A percentile compares a stretch with the other conserved stretches of the same genome.
Evolutionary conservation across 30 jellyfish, hydroid and myxozoan genomes (phyloP).

Genomic region (Haliclystus octoradiatus): DNA sequence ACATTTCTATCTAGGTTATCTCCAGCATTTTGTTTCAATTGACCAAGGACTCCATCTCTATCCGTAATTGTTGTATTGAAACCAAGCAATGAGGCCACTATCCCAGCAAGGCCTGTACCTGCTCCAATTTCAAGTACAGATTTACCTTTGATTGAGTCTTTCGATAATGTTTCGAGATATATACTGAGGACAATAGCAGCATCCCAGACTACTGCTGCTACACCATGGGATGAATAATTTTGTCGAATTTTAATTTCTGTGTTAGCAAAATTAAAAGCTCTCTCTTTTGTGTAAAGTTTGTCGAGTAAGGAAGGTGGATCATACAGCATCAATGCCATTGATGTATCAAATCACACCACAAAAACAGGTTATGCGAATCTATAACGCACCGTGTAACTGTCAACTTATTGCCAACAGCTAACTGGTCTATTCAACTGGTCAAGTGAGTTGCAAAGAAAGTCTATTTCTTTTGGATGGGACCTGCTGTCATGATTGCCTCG

Average conservation of each 20-base stretch:
- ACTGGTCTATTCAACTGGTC: too few relatives aligned
- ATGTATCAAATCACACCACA: too few relatives aligned
- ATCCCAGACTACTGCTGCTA: slow-evolving; percentile 93
- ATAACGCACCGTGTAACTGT: too few relatives aligned
- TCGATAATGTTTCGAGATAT: slow-evolving; percentile 22
- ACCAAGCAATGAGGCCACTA: slow-evolving; percentile 45
- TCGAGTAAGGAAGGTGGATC: slow-evolving; percentile 12
- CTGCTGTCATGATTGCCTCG: too few relatives aligned
- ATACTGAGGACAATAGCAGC: slow-evolving; percentile 67
- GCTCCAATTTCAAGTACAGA: slow-evolving; percentile 66
- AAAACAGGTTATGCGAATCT: too few relatives aligned
- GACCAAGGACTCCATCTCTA: slow-evolving; percentile 24
- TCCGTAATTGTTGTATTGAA: slow-evolving; percentile 56
- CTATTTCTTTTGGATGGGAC: too few relatives aligned
- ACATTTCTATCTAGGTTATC: slow-evolving; percentile 9
- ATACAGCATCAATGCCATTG: slow-evolving; percentile 80
- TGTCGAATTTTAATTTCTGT: slow-evolving; percentile 29
- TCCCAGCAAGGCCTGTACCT: slow-evolving; percentile 91
- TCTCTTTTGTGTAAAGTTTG: slow-evolving; percentile 32
- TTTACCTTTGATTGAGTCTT: slow-evolving; percentile 26
- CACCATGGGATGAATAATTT: slow-evolving; percentile 67
- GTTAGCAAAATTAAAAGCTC: slow-evolving; percentile 27
- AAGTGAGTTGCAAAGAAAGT: too few relatives aligned
- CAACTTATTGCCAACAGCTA: too few relatives aligned
- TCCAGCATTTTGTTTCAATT: slow-evolving; percentile 24